Evolutionary conservation across 2,888 invertebrate genomes (phyloP), one percentile per base, ranked within the genome.

Genomic region (Zaprionus lineosus): DNA sequence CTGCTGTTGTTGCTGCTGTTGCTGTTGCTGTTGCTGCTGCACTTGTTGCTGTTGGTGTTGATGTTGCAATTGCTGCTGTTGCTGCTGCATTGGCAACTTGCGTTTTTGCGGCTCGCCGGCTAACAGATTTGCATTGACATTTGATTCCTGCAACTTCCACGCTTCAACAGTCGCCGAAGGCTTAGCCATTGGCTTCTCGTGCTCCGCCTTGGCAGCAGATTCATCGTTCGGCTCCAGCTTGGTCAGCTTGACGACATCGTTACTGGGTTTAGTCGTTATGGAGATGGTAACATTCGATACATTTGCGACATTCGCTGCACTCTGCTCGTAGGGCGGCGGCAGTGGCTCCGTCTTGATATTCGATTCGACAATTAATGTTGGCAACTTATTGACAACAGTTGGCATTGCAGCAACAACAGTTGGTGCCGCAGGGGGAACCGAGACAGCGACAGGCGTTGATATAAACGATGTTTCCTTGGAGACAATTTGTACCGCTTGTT

Each of bases 401-500:
- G 52, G 47, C 28, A 53, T 18, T 1, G 47, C 28, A 1, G 28
- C 37, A 1, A 50, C 33, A 1, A 43, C 36, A 12, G 24, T 55
- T 47, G 15, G 6, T 3, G 24, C 4, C 7, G 24, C 12, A 26
- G 9, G 0, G 53, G 28, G 1, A 4, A 16, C 7, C 3, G 28
- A 34, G 9, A 48, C 67, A 24, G 28, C 36, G 9, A 48, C 67
- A 24, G 84, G 91, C 68, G 91, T 91, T 0, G 92, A 93, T 78
- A 92, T 91, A 77, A 92, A 92, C 2, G 92, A 92, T 1, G 92
- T 92, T 86, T 92, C 92, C 69, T 92, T 88, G 8, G 91, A 90
- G 44, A 93, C 91, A 37, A 92, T 89, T 44, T 91, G 87, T 8
- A 84, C 72, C 0, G 84, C 41, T 16, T 68, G 78, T 28, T 76